Evolutionary conservation across 2,113 vertebrate genomes (phyloP).

Genomic region (Dasyurus viverrinus): DNA sequence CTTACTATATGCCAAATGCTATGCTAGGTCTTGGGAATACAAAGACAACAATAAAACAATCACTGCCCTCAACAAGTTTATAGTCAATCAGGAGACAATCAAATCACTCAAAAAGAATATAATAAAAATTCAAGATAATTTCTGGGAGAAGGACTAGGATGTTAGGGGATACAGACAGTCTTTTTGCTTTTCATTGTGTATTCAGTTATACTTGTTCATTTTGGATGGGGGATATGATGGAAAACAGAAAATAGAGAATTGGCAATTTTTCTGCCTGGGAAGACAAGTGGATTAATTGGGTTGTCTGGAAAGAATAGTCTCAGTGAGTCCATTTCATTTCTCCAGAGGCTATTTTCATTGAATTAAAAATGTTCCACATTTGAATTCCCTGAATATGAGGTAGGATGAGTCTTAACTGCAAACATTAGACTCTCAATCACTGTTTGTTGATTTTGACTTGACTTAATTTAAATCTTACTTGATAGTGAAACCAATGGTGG

Average conservation of each 20-base stretch:
- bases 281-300: background rate
- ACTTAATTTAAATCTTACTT: background rate
- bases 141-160: background rate
- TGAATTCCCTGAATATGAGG: background rate
- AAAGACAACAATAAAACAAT: background rate
- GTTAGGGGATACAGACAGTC: background rate
- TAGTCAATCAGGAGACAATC: background rate
- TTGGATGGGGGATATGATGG: background rate
- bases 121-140: background rate
- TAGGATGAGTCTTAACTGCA: background rate
- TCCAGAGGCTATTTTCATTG: background rate
- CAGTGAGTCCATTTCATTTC: background rate
- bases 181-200: background rate
- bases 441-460: background rate
- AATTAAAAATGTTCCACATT: background rate
- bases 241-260: background rate
- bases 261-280: background rate
- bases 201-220: background rate
- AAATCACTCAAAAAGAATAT: background rate
- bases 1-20: background rate
- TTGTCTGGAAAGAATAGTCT: background rate
- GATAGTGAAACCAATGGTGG: background rate
- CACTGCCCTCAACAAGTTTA: background rate
- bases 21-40: background rate
- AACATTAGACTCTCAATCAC: background rate